Evolutionary conservation across 2,113 vertebrate species (phyloP).

Genomic region (Opisthocomus hoazin): DNA sequence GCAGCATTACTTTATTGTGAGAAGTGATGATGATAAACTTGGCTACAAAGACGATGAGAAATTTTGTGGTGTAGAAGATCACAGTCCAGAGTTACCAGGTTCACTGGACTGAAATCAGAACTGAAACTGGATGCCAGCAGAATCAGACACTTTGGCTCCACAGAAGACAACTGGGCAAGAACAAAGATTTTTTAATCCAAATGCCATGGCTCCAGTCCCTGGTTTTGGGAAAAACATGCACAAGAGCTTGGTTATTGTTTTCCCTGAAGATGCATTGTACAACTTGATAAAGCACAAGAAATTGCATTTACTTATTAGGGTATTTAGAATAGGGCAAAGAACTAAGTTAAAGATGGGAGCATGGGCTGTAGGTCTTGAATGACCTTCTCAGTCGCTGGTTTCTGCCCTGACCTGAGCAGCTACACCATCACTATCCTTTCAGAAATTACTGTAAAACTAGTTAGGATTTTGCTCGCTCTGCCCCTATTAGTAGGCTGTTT

Average conservation of each 20-base stretch:
- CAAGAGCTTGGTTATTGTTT: slow-evolving; percentile 51
- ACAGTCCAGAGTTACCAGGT: slow-evolving; percentile 45
- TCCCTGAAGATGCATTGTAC: slow-evolving; percentile 36
- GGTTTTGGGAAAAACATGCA: slow-evolving; percentile 45
- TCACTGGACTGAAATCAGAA: slow-evolving; percentile 30
- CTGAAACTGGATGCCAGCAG: slow-evolving; percentile 44
- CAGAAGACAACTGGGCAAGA: slow-evolving; percentile 60
- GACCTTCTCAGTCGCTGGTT: not conserved
- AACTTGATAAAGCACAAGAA: slow-evolving; percentile 17
- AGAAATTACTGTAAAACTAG: not conserved
- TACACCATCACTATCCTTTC: not conserved
- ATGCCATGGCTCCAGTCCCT: slow-evolving; percentile 55
- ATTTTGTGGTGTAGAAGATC: slow-evolving; percentile 46
- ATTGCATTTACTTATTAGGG: slow-evolving; percentile 48
- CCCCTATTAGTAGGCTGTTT: not conserved
- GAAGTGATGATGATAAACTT: slow-evolving; percentile 46
- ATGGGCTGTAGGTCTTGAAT: not conserved
- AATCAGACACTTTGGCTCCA: slow-evolving; percentile 61
- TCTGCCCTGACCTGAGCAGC: not conserved
- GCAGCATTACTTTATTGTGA: slow-evolving; percentile 14
- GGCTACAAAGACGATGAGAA: not conserved
- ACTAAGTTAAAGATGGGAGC: slow-evolving; percentile 26
- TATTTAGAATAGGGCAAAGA: not conserved
- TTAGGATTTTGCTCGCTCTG: not conserved
- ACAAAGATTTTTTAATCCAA: slow-evolving; percentile 42